A percentile compares a stretch with the other conserved stretches of the same genome.
Evolutionary conservation across 2,888 invertebrate species (phyloP).

Genomic region (Macrophya alboannulata): DNA sequence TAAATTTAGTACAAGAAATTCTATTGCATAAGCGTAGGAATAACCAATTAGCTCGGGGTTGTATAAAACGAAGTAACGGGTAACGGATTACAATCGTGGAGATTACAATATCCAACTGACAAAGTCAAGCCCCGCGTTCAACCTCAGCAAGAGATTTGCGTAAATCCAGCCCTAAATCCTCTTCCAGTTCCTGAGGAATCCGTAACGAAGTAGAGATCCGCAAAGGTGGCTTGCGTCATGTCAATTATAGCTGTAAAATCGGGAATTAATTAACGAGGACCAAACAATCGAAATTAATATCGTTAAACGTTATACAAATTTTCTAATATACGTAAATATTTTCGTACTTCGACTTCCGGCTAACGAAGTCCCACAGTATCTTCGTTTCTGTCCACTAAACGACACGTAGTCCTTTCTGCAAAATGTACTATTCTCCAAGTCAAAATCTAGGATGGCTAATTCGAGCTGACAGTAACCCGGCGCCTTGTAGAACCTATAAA

Average conservation of each 20-base stretch:
- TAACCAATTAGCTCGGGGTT: neutral
- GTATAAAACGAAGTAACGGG: neutral
- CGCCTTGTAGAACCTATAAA: slow-evolving; percentile 77
- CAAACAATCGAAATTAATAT: neutral
- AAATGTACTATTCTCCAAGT: slow-evolving; percentile 77
- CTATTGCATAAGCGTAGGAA: neutral
- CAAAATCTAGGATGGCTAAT: slow-evolving; percentile 79
- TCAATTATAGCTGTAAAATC: slow-evolving; percentile 76
- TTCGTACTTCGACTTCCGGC: slow-evolving; percentile 76
- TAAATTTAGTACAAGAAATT: no score
- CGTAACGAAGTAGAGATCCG: slow-evolving; percentile 78
- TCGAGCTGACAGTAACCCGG: slow-evolving; percentile 78
- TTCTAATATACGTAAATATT: neutral
- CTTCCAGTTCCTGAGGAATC: slow-evolving; percentile 76
- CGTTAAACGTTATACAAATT: no score
- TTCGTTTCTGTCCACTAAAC: slow-evolving; percentile 72
- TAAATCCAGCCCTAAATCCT: slow-evolving; percentile 79
- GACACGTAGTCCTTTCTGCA: slow-evolving; percentile 80
- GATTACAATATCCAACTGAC: neutral
- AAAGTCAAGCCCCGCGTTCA: neutral
- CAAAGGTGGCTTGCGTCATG: slow-evolving; percentile 70
- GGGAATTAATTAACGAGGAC: neutral
- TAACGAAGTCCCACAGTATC: slow-evolving; percentile 79
- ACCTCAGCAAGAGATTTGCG: slow-evolving; percentile 76
- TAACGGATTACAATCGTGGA: no score